Conservation (phyloP, 2,797 vertebrate species). For the Cyclura pinguis region DNA sequence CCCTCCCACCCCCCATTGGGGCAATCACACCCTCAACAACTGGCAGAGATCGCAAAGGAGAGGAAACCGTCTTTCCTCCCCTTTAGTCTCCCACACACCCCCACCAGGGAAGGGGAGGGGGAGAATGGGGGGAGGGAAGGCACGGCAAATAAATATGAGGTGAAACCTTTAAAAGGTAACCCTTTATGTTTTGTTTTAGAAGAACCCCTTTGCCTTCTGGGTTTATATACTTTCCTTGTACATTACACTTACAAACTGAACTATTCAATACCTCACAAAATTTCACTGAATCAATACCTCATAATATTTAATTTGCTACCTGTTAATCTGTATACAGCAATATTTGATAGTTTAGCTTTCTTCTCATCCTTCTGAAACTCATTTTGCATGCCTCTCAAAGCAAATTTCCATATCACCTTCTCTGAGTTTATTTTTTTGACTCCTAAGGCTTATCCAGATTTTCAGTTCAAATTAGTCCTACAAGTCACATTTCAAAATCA, state of each 20-base stretch:
- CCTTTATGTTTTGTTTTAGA: conserved; percentile 4
- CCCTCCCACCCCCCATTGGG: too few species aligned
- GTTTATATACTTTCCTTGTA: neutral
- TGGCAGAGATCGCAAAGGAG: too few species aligned
- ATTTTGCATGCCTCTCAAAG: conserved; percentile 28
- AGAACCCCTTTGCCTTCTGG: neutral
- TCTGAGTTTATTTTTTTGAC: conserved; percentile 29
- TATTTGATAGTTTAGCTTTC: conserved; percentile 29
- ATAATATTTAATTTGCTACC: conserved; percentile 35
- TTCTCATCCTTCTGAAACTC: conserved; percentile 21
- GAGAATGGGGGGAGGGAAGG: too few species aligned
- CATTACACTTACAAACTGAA: neutral
- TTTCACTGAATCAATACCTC: conserved; percentile 30
- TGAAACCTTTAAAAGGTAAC: conserved; percentile 5
- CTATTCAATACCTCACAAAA: conserved; percentile 19
- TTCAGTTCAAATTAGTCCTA: conserved; percentile 5
- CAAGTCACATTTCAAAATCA: conserved; percentile 7
- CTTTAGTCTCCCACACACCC: too few species aligned
- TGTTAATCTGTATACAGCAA: conserved; percentile 25
- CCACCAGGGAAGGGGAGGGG: too few species aligned
- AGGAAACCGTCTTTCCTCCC: too few species aligned
- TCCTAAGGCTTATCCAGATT: conserved; percentile 37
- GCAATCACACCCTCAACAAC: too few species aligned
- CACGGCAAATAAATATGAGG: neutral
- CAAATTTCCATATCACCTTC: conserved; percentile 15